These are phyloP conservation scores for Momotus momota DNA, from an alignment of 2,797 vertebrate species.

Conservation along the genomic window DNA sequence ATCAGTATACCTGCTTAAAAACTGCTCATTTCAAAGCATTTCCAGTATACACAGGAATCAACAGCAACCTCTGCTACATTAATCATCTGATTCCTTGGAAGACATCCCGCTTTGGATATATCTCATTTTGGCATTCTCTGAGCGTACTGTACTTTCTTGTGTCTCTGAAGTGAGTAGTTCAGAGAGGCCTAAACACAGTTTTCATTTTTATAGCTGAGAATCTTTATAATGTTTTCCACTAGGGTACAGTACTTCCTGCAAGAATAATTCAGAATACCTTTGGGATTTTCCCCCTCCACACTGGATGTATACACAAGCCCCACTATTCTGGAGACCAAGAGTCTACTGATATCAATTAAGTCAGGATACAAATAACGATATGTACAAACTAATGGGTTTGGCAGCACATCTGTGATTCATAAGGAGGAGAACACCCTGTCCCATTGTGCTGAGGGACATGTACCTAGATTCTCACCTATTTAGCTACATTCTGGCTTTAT, in stretches of 20 bases:
- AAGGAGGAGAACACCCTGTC: background rate
- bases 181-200: background rate
- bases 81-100: constrained; percentile 39
- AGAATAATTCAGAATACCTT: background rate
- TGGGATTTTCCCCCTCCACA: background rate
- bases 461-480: background rate
- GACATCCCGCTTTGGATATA: background rate
- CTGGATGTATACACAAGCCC: background rate
- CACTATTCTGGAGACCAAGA: background rate
- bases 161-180: background rate
- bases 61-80: background rate
- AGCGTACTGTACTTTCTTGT: background rate
- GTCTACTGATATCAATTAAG: background rate
- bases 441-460: background rate
- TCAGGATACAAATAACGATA: background rate
- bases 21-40: constrained; percentile 3
- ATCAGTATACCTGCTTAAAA: background rate
- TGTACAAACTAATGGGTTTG: background rate
- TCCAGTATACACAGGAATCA: background rate
- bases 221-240: background rate
- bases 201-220: background rate
- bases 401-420: background rate
- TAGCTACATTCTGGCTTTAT: background rate
- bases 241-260: background rate
- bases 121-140: background rate